A percentile compares a stretch with the other conserved stretches of the same genome.
Conservation (phyloP, 2,888 invertebrate genomes). For the Meghimatium bilineatum region DNA sequence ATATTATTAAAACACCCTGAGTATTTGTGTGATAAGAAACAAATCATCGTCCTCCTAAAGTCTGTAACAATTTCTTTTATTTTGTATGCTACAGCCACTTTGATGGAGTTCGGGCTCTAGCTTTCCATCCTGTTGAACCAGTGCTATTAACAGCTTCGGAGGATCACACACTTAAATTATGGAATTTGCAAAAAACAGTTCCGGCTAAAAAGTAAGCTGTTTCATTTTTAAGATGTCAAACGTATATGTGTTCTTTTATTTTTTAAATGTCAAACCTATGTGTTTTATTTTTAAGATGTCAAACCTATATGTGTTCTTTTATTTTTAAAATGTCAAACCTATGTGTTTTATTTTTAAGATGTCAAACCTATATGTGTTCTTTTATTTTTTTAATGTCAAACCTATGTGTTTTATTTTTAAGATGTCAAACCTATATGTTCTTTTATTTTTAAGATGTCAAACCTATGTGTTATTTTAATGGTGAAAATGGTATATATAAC, state of each 20-base stretch:
- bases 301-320: not conserved
- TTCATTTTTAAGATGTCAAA: not conserved
- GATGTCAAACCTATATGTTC: too few species aligned
- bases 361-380: too few species aligned
- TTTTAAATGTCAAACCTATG: too few species aligned
- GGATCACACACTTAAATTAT: constrained; percentile 98
- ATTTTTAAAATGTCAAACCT: too few species aligned
- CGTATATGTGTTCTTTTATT: not conserved
- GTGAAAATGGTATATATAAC: too few species aligned
- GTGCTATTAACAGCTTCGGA: constrained; percentile 98
- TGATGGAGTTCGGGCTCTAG: constrained; percentile 79
- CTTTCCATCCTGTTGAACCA: constrained; percentile 88
- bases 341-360: too few species aligned
- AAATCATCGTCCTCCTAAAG: not conserved
- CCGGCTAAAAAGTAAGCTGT: constrained; percentile 90
- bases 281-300: not conserved
- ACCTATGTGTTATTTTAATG: too few species aligned
- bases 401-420: too few species aligned
- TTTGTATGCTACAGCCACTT: constrained; percentile 75
- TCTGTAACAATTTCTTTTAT: not conserved
- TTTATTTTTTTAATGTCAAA: too few species aligned
- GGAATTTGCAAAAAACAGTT: constrained; percentile 99
- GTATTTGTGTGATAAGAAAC: too few species aligned
- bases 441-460: too few species aligned
- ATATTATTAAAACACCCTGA: too few species aligned